These are phyloP conservation scores for Ridgeia piscesae DNA, from an alignment of 1,140 invertebrate species.

Conservation along the genomic window DNA sequence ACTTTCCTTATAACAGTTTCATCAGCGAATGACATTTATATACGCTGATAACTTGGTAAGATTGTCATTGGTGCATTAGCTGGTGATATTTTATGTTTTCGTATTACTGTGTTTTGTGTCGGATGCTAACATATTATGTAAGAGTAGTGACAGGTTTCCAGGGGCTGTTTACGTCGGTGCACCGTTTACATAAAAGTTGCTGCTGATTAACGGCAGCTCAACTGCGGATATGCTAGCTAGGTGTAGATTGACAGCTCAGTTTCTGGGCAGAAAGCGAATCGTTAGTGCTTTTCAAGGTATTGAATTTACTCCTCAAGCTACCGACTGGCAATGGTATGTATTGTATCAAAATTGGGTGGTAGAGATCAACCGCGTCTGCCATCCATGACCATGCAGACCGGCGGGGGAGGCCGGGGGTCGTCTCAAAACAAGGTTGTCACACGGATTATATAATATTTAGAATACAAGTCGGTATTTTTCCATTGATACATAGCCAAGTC, in stretches of 20 bases:
- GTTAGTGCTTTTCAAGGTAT: not conserved
- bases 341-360: not conserved
- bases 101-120: not conserved
- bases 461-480: no score
- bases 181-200: not conserved
- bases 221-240: not conserved
- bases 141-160: not conserved
- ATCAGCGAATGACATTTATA: not conserved
- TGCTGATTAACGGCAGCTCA: not conserved
- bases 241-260: not conserved
- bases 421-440: not conserved
- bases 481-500: no score
- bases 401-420: not conserved
- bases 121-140: not conserved
- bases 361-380: not conserved
- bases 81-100: not conserved
- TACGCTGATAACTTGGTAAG: not conserved
- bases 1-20: not conserved
- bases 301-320: not conserved
- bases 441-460: not conserved
- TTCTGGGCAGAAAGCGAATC: not conserved
- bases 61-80: not conserved
- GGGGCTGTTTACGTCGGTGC: not conserved
- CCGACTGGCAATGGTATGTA: not conserved
- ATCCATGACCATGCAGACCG: no score